phyloP scores from a whole-genome alignment of 2,888 invertebrate genomes.

The Epinotia brunnichana region DNA sequence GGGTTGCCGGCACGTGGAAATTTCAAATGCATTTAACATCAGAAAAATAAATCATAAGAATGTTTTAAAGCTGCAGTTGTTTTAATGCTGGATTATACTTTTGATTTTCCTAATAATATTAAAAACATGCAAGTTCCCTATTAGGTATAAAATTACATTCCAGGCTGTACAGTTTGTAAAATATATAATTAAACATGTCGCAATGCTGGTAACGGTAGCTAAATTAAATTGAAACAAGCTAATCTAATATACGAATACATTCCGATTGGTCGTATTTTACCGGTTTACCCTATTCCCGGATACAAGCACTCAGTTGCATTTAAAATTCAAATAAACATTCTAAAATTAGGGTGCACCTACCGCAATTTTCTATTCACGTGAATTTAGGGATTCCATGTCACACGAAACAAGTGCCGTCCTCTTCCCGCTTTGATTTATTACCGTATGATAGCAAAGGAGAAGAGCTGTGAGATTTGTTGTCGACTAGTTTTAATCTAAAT shows the following conservation, averaged over 20 bases:
- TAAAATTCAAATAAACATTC: conserved; percentile 30
- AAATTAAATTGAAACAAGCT: neutral
- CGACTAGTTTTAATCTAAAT: conserved; percentile 52
- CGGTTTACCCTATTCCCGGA: conserved; percentile 14
- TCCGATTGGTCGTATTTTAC: conserved; percentile 16
- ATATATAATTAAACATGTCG: neutral
- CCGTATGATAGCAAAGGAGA: conserved; percentile 28
- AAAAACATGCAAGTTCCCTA: too few relatives aligned
- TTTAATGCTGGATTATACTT: too few relatives aligned
- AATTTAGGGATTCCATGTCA: conserved; percentile 1
- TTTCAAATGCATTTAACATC: too few relatives aligned
- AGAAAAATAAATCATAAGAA: too few relatives aligned
- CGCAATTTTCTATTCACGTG: conserved; percentile 7
- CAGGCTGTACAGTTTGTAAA: neutral
- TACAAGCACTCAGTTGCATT: conserved; percentile 19
- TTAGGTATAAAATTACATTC: neutral
- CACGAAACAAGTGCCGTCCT: conserved; percentile 2
- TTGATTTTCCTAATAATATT: too few relatives aligned
- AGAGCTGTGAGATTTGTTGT: conserved; percentile 43
- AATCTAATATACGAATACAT: neutral
- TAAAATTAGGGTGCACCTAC: conserved; percentile 15
- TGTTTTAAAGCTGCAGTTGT: too few relatives aligned
- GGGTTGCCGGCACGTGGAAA: too few relatives aligned
- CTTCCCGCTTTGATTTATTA: conserved; percentile 15
- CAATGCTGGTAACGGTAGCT: neutral